These are phyloP conservation scores for Tupiocoris notatus DNA, from an alignment of 2,888 invertebrate genomes.

Conservation along the genomic window DNA sequence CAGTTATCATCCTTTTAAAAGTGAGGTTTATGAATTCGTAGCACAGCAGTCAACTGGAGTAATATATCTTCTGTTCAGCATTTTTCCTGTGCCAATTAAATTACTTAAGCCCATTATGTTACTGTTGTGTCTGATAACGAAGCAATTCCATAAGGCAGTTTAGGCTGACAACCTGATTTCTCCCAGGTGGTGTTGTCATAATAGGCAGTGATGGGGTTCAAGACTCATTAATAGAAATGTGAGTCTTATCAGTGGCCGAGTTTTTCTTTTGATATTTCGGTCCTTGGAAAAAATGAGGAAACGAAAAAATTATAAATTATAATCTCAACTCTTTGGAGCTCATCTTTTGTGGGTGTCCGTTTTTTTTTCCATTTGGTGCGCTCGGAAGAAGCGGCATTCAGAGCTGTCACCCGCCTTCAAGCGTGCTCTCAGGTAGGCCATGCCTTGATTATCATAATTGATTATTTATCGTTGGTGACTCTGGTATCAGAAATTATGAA, in stretches of 20 bases:
- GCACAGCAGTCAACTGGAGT: too few relatives aligned
- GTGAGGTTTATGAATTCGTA: too few relatives aligned
- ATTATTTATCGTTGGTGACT: constrained; percentile 41
- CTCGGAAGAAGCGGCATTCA: constrained; percentile 21
- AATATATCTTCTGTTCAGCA: too few relatives aligned
- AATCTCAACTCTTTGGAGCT: constrained; percentile 8
- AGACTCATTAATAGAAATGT: constrained; percentile 39
- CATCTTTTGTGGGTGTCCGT: constrained; percentile 3
- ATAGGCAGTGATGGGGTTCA: constrained; percentile 18
- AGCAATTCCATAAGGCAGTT: too few relatives aligned
- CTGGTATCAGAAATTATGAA: constrained; percentile 26
- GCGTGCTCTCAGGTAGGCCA: constrained; percentile 29
- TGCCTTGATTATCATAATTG: constrained; percentile 38
- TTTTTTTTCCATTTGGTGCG: constrained; percentile 16
- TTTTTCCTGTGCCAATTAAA: too few relatives aligned
- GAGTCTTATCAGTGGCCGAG: constrained; percentile 24
- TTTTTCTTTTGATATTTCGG: not conserved
- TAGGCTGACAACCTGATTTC: too few relatives aligned
- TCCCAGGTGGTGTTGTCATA: not conserved
- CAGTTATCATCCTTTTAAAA: too few relatives aligned
- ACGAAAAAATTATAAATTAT: constrained; percentile 17
- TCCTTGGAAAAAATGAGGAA: not conserved
- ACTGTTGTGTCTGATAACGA: too few relatives aligned
- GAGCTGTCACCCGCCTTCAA: constrained; percentile 37
- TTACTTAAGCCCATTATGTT: too few relatives aligned